phyloP scores from a whole-genome alignment of 2,113 vertebrate genomes.

The Semnornis frantzii region DNA sequence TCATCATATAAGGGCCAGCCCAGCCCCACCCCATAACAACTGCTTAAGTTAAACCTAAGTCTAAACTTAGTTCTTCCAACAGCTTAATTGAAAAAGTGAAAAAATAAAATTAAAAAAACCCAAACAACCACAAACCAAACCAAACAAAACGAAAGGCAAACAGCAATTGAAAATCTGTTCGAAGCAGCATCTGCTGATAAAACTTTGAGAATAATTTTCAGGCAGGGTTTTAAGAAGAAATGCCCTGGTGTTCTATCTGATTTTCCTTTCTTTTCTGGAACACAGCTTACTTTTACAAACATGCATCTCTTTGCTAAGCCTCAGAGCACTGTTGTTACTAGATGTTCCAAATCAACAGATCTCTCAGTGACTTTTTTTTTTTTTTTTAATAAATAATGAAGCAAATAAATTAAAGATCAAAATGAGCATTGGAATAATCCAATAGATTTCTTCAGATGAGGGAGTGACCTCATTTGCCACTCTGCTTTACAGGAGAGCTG shows the following conservation, averaged over 20 bases:
- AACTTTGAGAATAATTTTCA: neutral
- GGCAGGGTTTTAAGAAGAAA: neutral
- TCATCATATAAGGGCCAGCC: no score
- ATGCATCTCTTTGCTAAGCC: constrained; percentile 11
- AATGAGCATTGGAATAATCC: constrained; percentile 23
- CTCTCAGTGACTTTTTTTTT: neutral
- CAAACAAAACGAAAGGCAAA: no score
- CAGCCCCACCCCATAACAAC: no score
- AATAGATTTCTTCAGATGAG: constrained; percentile 28
- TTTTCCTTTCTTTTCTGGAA: constrained; percentile 30
- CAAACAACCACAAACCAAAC: no score
- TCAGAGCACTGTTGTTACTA: constrained; percentile 11
- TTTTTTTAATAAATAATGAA: neutral
- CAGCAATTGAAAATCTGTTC: neutral
- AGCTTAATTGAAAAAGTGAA: neutral
- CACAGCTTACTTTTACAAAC: constrained; percentile 3
- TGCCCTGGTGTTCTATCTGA: neutral
- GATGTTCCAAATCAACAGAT: neutral
- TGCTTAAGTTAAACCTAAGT: neutral
- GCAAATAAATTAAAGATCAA: constrained; percentile 67
- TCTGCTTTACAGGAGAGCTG: constrained; percentile 1
- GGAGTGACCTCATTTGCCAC: constrained; percentile 30
- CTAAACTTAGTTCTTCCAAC: neutral
- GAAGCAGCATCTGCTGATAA: neutral
- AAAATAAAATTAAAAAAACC: neutral